Percentiles rank a stretch among this genome's conserved stretches.
These are phyloP conservation scores for Dallia pectoralis DNA, from an alignment of 2,797 vertebrate species.

Conservation along the genomic window DNA sequence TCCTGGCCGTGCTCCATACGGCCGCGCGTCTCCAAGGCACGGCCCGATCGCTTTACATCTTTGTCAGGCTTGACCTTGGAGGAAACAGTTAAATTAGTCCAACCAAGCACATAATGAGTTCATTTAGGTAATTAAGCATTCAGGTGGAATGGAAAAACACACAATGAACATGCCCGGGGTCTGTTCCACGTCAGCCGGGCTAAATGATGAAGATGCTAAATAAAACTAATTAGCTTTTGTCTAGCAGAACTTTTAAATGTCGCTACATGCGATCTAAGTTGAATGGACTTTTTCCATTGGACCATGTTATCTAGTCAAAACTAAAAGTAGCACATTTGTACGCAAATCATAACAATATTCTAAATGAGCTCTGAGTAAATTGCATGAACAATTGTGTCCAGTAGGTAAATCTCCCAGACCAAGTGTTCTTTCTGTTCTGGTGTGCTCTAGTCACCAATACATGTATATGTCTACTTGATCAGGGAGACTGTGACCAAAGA, in stretches of 20 bases:
- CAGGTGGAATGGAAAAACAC: slow-evolving; percentile 68
- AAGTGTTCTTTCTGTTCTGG: too few species aligned
- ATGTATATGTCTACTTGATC: too few species aligned
- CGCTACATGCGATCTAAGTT: slow-evolving; percentile 13
- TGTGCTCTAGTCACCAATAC: too few species aligned
- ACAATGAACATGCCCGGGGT: slow-evolving; percentile 66
- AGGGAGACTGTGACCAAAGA: too few species aligned
- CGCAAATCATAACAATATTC: neutral
- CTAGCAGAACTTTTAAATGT: slow-evolving; percentile 10
- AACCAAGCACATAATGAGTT: slow-evolving; percentile 76
- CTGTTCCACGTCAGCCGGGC: slow-evolving; percentile 48
- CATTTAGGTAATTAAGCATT: slow-evolving; percentile 80
- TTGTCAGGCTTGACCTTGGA: slow-evolving; percentile 75
- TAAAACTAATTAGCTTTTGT: slow-evolving; percentile 55
- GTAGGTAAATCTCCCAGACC: too few species aligned
- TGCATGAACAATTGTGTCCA: too few species aligned
- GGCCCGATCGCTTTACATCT: slow-evolving; percentile 73
- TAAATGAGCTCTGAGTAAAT: slow-evolving; percentile 6
- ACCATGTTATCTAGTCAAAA: slow-evolving; percentile 24
- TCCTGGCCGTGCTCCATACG: slow-evolving; percentile 37
- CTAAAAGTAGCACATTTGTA: too few species aligned
- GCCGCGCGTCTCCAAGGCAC: slow-evolving; percentile 58
- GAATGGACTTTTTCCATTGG: slow-evolving; percentile 10
- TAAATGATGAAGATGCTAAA: slow-evolving; percentile 61
- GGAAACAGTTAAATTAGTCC: slow-evolving; percentile 72